Conservation (phyloP, 2,113 vertebrate species). For the Thalassoma bifasciatum region DNA sequence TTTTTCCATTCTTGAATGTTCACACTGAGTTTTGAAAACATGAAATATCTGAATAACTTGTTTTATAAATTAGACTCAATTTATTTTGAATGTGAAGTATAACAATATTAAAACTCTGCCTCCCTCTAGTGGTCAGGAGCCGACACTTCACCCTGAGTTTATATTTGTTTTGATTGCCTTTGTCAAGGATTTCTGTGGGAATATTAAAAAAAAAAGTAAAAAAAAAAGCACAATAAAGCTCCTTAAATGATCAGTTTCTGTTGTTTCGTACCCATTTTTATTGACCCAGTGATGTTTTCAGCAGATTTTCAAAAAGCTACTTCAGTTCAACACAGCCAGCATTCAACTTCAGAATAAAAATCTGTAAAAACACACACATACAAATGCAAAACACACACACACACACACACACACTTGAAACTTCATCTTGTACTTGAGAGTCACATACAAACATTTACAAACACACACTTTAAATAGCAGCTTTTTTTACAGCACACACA, state of each 20-base stretch:
- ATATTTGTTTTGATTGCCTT: no score
- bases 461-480: slow-evolving; percentile 48
- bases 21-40: no score
- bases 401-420: no score
- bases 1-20: no score
- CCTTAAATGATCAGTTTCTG: no score
- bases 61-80: no score
- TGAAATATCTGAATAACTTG: no score
- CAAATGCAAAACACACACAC: slow-evolving; percentile 18
- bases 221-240: no score
- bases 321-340: slow-evolving; percentile 38
- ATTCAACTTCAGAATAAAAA: slow-evolving; percentile 43
- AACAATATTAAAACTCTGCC: background rate
- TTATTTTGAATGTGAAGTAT: no score
- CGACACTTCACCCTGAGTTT: background rate
- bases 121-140: background rate
- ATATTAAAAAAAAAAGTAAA: no score
- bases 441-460: slow-evolving; percentile 2
- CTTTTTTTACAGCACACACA: slow-evolving; percentile 23
- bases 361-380: slow-evolving; percentile 42
- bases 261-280: slow-evolving; percentile 27
- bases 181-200: no score
- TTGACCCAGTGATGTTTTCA: background rate
- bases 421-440: no score
- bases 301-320: slow-evolving; percentile 31